phyloP scores from a whole-genome alignment of 1,140 invertebrate species.

The Aradophagus sp. region DNA sequence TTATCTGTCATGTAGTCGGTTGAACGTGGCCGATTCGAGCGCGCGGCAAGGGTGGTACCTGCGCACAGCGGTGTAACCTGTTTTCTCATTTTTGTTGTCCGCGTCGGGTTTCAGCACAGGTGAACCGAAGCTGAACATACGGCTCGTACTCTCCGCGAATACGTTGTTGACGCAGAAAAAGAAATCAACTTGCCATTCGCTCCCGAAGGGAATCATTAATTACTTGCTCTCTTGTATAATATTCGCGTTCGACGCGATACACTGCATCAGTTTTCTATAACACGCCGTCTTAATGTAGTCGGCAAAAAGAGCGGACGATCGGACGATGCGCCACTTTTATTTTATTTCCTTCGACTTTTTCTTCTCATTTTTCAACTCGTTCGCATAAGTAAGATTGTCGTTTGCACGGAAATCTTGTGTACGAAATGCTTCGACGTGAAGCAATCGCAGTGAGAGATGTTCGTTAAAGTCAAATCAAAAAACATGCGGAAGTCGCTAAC shows the following conservation, averaged over 20 bases:
- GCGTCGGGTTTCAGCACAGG: slow-evolving; percentile 71
- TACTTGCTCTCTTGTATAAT: slow-evolving; percentile 49
- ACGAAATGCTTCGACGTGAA: no score
- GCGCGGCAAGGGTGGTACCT: slow-evolving; percentile 29
- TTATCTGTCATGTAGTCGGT: slow-evolving; percentile 21
- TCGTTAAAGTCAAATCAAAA: no score
- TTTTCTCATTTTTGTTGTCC: slow-evolving; percentile 73
- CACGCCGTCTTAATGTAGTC: slow-evolving; percentile 15
- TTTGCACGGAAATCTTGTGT: no score
- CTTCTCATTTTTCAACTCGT: no score
- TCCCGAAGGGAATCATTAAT: slow-evolving; percentile 55
- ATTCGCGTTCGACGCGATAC: slow-evolving; percentile 34
- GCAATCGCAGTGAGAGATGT: no score
- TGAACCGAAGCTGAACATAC: slow-evolving; percentile 64
- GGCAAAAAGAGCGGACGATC: no score
- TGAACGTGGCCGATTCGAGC: slow-evolving; percentile 15
- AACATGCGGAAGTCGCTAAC: no score
- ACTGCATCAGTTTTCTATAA: slow-evolving; percentile 42
- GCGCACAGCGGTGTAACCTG: slow-evolving; percentile 69
- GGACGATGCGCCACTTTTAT: no score
- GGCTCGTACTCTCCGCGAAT: slow-evolving; percentile 31
- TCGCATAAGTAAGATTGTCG: no score
- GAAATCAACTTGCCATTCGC: slow-evolving; percentile 60
- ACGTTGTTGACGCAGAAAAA: slow-evolving; percentile 57
- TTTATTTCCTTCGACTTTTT: no score